Evolutionary conservation across 2,797 vertebrate species (phyloP).

Genomic region (Phrynocephalus vlangalii): DNA sequence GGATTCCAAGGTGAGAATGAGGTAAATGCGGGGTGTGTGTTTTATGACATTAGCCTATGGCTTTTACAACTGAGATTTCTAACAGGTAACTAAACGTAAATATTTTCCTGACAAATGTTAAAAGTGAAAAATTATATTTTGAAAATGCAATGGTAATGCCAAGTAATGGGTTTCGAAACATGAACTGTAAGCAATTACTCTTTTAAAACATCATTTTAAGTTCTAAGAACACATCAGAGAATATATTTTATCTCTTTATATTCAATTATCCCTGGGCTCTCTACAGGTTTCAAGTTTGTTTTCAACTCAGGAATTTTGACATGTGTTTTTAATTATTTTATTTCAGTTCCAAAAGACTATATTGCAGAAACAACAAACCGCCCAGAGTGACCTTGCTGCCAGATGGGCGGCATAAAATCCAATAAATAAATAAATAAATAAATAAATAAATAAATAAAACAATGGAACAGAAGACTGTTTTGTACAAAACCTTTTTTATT

Average conservation of each 20-base stretch:
- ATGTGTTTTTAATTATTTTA: background rate
- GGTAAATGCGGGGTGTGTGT: background rate
- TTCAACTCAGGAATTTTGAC: background rate
- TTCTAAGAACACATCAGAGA: background rate
- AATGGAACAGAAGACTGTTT: background rate
- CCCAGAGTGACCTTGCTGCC: too few species aligned
- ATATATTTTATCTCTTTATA: background rate
- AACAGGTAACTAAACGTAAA: background rate
- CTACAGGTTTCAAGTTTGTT: background rate
- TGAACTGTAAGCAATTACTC: too few species aligned
- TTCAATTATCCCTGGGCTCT: background rate
- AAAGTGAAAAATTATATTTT: background rate
- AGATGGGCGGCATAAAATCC: too few species aligned
- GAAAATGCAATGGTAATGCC: background rate
- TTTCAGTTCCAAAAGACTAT: background rate
- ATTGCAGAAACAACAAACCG: background rate
- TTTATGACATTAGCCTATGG: background rate
- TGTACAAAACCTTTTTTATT: background rate
- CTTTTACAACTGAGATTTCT: background rate
- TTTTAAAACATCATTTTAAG: too few species aligned
- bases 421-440: too few species aligned
- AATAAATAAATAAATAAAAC: too few species aligned
- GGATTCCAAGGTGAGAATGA: background rate
- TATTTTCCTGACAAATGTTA: background rate
- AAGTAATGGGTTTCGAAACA: background rate